Evolutionary conservation across 2,113 vertebrate species (phyloP).

Genomic region (Cichladusa arquata): DNA sequence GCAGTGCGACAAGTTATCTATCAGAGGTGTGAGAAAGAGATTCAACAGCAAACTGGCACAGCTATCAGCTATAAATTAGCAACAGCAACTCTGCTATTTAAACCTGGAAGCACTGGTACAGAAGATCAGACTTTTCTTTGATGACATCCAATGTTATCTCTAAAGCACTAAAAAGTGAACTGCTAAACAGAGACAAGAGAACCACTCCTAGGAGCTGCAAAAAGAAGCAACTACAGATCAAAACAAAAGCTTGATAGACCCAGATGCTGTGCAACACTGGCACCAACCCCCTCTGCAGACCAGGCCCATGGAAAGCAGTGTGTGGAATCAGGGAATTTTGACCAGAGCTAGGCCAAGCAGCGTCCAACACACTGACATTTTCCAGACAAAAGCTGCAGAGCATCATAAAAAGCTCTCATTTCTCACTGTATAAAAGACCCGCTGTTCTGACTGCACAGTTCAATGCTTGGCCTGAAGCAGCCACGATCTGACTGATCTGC

Average conservation of each 20-base stretch:
- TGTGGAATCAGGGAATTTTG: neutral
- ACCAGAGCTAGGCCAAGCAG: neutral
- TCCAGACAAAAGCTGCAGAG: neutral
- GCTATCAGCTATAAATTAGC: neutral
- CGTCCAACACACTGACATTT: neutral
- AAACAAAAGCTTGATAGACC: neutral
- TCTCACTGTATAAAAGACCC: neutral
- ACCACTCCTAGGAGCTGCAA: neutral
- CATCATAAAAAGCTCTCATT: neutral
- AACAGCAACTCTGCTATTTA: neutral
- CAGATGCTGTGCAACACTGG: neutral
- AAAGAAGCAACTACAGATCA: neutral
- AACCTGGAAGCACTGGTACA: neutral
- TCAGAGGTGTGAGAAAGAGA: neutral
- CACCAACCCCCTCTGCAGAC: neutral
- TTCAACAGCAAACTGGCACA: neutral
- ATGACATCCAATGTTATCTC: neutral
- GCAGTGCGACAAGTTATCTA: neutral
- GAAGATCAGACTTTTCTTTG: neutral
- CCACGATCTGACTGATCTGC: accelerated
- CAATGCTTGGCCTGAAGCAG: neutral
- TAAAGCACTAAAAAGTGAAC: neutral
- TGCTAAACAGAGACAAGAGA: neutral
- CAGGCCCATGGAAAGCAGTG: neutral
- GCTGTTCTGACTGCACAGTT: neutral